Evolutionary conservation across 2,797 vertebrate genomes (phyloP).

Genomic region (Phrynocephalus forsythii): DNA sequence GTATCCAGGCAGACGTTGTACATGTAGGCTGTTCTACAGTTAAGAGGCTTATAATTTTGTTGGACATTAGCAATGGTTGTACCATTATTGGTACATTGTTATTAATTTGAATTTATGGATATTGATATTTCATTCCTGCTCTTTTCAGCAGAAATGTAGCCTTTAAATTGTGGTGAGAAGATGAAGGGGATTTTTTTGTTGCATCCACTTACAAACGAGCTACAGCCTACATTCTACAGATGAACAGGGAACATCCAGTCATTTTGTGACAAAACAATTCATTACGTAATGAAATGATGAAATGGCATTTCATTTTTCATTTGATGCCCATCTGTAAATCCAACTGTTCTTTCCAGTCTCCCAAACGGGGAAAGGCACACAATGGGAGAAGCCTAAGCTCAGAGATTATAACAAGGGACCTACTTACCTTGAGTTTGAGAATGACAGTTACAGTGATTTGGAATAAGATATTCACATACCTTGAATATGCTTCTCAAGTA

Average conservation of each 20-base stretch:
- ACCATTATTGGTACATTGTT: neutral
- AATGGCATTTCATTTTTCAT: too few relatives aligned
- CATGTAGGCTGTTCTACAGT: neutral
- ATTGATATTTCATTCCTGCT: neutral
- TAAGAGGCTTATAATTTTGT: neutral
- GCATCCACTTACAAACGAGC: neutral
- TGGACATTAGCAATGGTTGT: neutral
- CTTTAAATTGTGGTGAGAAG: neutral
- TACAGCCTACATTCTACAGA: neutral
- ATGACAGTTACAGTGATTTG: neutral
- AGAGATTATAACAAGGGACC: neutral
- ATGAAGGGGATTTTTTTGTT: neutral
- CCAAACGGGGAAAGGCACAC: too few relatives aligned
- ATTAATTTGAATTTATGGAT: neutral
- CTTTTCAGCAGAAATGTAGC: neutral
- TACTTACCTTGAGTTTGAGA: neutral
- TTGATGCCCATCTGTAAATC: too few relatives aligned
- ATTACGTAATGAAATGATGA: too few relatives aligned
- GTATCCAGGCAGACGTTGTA: neutral
- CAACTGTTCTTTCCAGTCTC: too few relatives aligned
- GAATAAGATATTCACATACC: conserved; percentile 19
- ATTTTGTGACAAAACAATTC: too few relatives aligned
- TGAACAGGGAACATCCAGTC: neutral
- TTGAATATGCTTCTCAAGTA: conserved; percentile 4
- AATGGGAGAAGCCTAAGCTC: neutral